phyloP scores from a whole-genome alignment of 1,140 invertebrate species.

The Diploscapter pachys region DNA sequence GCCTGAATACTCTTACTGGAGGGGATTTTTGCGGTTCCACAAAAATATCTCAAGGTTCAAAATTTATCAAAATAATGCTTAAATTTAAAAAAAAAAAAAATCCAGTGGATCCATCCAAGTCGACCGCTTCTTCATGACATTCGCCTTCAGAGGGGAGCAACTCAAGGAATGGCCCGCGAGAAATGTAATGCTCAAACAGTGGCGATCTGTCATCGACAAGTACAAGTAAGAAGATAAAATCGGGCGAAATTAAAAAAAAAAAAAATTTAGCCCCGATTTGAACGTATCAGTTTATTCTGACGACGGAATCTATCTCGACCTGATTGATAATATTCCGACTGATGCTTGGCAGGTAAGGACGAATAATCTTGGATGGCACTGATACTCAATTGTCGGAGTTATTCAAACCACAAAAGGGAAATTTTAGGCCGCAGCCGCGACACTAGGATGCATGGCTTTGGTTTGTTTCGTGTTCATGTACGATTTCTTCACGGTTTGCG shows the following conservation, averaged over 20 bases:
- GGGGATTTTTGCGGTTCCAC: conserved; percentile 47
- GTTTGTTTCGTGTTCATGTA: conserved; percentile 62
- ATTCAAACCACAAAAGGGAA: neutral
- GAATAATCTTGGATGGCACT: neutral
- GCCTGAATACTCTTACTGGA: conserved; percentile 53
- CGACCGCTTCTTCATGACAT: conserved; percentile 57
- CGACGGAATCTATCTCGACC: conserved; percentile 57
- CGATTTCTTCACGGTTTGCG: conserved; percentile 58
- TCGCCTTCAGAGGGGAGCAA: conserved; percentile 52
- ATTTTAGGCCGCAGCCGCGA: conserved; percentile 50
- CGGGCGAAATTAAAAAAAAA: neutral
- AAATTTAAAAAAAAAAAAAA: neutral
- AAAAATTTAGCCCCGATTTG: conserved; percentile 40
- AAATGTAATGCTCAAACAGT: conserved; percentile 48
- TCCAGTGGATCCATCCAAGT: conserved; percentile 28
- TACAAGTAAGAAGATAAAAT: conserved; percentile 40
- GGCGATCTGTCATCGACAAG: conserved; percentile 52
- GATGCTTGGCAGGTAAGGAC: conserved; percentile 59
- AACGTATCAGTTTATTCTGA: conserved; percentile 54
- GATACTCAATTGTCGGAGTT: neutral
- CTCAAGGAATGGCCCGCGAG: conserved; percentile 49
- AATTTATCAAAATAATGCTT: neutral
- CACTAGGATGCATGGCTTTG: conserved; percentile 48
- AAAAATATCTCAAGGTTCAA: conserved; percentile 21
- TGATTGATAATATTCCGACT: conserved; percentile 61